Evolutionary conservation across 2,797 vertebrate genomes (phyloP).

Genomic region (Chelonia mydas): DNA sequence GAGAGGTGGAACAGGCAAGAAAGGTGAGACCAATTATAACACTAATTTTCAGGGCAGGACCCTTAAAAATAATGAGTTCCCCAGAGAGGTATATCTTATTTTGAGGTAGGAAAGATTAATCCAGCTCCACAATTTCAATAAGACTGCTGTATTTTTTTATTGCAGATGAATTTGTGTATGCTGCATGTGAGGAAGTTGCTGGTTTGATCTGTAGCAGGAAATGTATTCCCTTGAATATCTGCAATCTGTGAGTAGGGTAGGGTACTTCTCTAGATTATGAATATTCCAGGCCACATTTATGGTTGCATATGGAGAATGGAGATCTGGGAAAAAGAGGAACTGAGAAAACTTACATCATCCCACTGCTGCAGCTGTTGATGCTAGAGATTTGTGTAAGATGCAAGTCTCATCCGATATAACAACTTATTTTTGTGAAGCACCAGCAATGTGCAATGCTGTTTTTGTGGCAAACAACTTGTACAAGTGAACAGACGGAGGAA

Average conservation of each 20-base stretch:
- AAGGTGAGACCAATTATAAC: slow-evolving; percentile 17
- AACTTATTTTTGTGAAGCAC: not conserved
- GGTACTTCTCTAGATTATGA: not conserved
- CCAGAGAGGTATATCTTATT: slow-evolving; percentile 46
- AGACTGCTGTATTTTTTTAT: slow-evolving; percentile 42
- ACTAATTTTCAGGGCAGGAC: slow-evolving; percentile 56
- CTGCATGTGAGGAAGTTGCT: not conserved
- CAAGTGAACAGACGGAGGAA: not conserved
- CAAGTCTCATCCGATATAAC: not conserved
- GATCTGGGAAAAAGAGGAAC: not conserved
- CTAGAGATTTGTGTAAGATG: not conserved
- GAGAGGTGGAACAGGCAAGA: not conserved
- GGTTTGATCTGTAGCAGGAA: not conserved
- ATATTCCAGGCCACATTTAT: not conserved
- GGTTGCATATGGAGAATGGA: not conserved
- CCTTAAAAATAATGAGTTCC: slow-evolving; percentile 74
- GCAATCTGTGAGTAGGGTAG: not conserved
- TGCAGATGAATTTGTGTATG: slow-evolving; percentile 30
- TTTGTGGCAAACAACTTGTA: not conserved
- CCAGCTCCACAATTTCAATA: slow-evolving; percentile 39
- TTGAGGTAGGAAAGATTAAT: slow-evolving; percentile 58
- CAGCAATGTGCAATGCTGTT: not conserved
- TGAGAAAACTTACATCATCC: not conserved
- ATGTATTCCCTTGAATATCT: slow-evolving; percentile 14
- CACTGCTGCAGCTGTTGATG: not conserved